Evolutionary conservation across 2,888 invertebrate genomes (phyloP).

Genomic region (Caenorhabditis wallacei): DNA sequence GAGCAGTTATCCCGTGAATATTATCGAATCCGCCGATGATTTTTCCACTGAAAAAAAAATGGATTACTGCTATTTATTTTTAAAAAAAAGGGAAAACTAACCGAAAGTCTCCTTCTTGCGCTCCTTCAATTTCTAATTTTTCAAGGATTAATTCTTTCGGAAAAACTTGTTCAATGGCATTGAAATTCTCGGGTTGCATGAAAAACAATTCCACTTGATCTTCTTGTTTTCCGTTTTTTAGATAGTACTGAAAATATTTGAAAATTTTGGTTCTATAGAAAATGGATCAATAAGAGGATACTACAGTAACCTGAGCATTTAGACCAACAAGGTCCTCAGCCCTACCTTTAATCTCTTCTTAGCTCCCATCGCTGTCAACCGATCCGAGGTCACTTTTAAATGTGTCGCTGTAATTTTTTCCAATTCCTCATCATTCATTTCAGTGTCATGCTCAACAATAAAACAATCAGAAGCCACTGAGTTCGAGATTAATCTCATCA

Average conservation of each 20-base stretch:
- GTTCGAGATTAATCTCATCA: neutral
- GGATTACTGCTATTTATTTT: neutral
- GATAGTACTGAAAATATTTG: slow-evolving; percentile 5
- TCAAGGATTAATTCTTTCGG: neutral
- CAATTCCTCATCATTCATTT: slow-evolving; percentile 24
- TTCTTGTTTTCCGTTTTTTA: slow-evolving; percentile 7
- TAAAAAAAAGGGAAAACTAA: neutral
- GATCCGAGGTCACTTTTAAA: neutral
- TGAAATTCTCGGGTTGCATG: neutral
- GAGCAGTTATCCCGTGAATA: slow-evolving; percentile 3
- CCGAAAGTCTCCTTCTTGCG: neutral
- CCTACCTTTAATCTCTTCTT: slow-evolving; percentile 6
- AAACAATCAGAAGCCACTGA: neutral
- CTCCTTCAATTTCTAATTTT: neutral
- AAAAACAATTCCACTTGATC: neutral
- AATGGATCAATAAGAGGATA: too few species aligned
- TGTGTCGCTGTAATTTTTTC: neutral
- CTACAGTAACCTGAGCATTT: too few species aligned
- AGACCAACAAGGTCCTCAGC: neutral
- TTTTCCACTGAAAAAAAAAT: slow-evolving; percentile 25
- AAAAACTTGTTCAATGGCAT: neutral
- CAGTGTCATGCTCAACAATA: neutral
- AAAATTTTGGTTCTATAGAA: too few species aligned
- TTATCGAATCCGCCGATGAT: slow-evolving; percentile 30
- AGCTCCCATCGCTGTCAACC: neutral